Conservation (phyloP, 2,888 invertebrate species). For the Drosophila melanosoma region DNA sequence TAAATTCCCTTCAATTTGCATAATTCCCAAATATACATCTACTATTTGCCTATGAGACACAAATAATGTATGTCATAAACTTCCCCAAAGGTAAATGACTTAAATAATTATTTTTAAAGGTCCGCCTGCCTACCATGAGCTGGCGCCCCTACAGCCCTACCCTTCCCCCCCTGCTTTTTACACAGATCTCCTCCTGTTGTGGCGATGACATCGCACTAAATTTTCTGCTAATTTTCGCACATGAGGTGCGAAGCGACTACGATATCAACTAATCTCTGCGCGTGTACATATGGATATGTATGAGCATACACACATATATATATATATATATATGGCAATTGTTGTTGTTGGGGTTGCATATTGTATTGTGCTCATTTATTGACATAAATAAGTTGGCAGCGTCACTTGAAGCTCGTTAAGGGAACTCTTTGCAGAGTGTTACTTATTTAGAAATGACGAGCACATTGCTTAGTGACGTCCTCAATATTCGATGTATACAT, state of each 20-base stretch:
- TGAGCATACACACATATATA: neutral
- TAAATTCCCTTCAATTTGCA: neutral
- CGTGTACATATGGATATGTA: neutral
- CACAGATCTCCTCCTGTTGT: neutral
- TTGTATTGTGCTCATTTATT: neutral
- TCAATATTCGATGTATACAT: neutral
- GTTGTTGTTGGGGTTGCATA: neutral
- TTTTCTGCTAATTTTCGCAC: slow-evolving; percentile 64
- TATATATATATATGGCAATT: neutral
- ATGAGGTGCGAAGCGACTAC: slow-evolving; percentile 46
- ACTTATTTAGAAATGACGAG: slow-evolving; percentile 39
- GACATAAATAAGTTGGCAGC: neutral
- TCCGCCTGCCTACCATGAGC: neutral
- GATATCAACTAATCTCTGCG: slow-evolving; percentile 15
- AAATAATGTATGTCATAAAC: neutral
- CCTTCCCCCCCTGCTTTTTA: neutral
- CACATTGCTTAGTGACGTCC: neutral
- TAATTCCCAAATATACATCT: neutral
- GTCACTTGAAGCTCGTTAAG: neutral
- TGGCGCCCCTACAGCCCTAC: neutral
- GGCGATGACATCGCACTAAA: slow-evolving; percentile 40
- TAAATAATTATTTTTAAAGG: neutral
- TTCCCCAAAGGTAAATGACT: neutral
- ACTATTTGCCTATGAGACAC: neutral
- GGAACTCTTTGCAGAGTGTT: slow-evolving; percentile 5